These are phyloP conservation scores for Shinisaurus crocodilurus DNA, from an alignment of 2,113 vertebrate species.

Conservation along the genomic window DNA sequence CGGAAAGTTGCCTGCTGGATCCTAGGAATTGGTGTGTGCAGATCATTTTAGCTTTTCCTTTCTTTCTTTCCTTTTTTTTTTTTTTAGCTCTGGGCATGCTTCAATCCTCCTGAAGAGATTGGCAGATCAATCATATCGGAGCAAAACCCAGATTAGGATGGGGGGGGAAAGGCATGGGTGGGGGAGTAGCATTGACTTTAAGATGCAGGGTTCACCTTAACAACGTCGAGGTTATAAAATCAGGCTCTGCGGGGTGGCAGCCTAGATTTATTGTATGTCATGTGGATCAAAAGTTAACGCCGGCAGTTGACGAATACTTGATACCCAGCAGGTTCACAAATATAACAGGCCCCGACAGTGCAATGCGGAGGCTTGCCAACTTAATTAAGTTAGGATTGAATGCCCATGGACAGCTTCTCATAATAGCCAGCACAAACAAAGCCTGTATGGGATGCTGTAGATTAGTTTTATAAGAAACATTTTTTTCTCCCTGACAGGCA, in stretches of 20 bases:
- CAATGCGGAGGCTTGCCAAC: constrained; percentile 60
- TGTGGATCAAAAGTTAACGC: constrained; percentile 63
- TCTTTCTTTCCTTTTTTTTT: no score
- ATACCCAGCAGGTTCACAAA: constrained; percentile 64
- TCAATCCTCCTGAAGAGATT: not conserved
- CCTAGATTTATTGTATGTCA: constrained; percentile 54
- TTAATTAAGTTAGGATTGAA: constrained; percentile 75
- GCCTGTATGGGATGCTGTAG: constrained; percentile 48
- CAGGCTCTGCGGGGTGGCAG: constrained; percentile 47
- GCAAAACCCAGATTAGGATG: not conserved
- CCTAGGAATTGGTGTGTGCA: not conserved
- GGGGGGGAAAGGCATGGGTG: not conserved
- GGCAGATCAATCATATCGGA: constrained; percentile 9
- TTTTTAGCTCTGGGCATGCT: not conserved
- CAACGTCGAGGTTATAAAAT: constrained; percentile 26
- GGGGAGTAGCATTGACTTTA: constrained; percentile 34
- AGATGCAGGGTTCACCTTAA: constrained; percentile 16
- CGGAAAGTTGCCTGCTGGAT: not conserved
- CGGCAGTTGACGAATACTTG: constrained; percentile 53
- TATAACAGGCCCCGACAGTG: constrained; percentile 33
- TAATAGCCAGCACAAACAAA: constrained; percentile 61
- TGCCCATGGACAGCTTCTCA: constrained; percentile 51
- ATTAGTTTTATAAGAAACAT: constrained; percentile 46
- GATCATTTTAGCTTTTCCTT: constrained; percentile 10
- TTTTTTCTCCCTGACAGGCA: constrained; percentile 58